Percentiles rank a stretch among this genome's conserved stretches.
These are phyloP conservation scores for Peromyscus nudipes DNA, from an alignment of 2,797 vertebrate genomes.

Conservation along the genomic window DNA sequence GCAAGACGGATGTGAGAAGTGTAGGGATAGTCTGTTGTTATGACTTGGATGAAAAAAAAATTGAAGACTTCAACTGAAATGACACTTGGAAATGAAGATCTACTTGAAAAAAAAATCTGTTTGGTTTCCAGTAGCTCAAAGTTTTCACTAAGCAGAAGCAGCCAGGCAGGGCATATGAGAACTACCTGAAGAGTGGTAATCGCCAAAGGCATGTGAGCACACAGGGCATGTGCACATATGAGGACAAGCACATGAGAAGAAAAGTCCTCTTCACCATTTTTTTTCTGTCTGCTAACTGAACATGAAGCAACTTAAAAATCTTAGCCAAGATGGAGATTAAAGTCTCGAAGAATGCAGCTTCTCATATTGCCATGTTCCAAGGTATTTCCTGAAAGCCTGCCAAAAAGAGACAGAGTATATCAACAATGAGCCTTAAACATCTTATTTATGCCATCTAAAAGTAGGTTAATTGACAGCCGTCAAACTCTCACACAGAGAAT, in stretches of 20 bases:
- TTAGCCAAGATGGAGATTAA: background rate
- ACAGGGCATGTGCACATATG: background rate
- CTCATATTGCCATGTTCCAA: background rate
- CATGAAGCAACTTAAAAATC: background rate
- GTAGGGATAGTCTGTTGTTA: fast-evolving
- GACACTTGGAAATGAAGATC: background rate
- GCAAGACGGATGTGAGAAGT: background rate
- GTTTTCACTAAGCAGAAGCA: background rate
- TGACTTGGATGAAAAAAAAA: background rate
- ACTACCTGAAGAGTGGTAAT: background rate
- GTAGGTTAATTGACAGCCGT: background rate
- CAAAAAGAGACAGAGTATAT: background rate
- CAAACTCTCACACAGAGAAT: background rate
- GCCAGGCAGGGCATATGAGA: fast-evolving
- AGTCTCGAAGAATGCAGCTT: background rate
- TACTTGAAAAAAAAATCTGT: background rate
- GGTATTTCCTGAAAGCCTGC: background rate
- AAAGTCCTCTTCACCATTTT: background rate
- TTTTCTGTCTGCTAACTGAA: background rate
- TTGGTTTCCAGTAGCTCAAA: background rate
- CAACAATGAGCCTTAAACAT: background rate
- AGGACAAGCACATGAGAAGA: background rate
- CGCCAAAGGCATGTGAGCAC: background rate
- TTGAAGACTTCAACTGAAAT: background rate
- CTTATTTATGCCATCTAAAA: background rate